Evolutionary conservation across 23 tunicate genomes (phyloP).

Genomic region (Oikopleura dioica): DNA sequence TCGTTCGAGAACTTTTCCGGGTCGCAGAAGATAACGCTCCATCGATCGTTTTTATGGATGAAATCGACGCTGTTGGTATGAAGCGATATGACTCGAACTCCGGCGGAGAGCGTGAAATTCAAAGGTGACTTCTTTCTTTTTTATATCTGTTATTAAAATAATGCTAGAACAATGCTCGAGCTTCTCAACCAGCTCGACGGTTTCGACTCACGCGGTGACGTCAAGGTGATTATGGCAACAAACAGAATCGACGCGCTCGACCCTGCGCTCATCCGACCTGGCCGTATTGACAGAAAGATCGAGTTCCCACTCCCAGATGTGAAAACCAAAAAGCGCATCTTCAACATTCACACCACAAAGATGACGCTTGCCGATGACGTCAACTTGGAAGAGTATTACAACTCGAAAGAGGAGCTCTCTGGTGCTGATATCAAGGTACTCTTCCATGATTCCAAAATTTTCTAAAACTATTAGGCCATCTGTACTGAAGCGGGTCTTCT

Average conservation of each 20-base stretch:
- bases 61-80: constrained; percentile 92
- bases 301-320: constrained; percentile 95
- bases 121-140: too few species aligned
- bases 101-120: constrained; percentile 96
- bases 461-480: constrained; percentile 24
- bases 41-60: constrained; percentile 89
- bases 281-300: constrained; percentile 87
- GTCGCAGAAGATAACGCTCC: constrained; percentile 97
- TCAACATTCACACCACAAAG: constrained; percentile 74
- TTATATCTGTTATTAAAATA: too few species aligned
- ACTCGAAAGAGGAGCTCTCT: constrained; percentile 79
- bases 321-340: constrained; percentile 70
- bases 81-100: constrained; percentile 93
- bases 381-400: constrained; percentile 65
- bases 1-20: constrained; percentile 77
- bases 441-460: not conserved
- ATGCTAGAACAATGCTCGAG: constrained; percentile 94
- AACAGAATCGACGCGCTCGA: constrained; percentile 76
- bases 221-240: constrained; percentile 95
- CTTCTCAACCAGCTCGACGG: constrained; percentile 82
- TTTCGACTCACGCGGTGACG: constrained; percentile 86
- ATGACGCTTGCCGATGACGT: constrained; percentile 84
- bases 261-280: constrained; percentile 84
- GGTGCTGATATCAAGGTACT: constrained; percentile 85
- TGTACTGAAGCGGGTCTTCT: constrained; percentile 94